Evolutionary conservation across 2,113 vertebrate genomes (phyloP).

Genomic region (Corythaixoides concolor): DNA sequence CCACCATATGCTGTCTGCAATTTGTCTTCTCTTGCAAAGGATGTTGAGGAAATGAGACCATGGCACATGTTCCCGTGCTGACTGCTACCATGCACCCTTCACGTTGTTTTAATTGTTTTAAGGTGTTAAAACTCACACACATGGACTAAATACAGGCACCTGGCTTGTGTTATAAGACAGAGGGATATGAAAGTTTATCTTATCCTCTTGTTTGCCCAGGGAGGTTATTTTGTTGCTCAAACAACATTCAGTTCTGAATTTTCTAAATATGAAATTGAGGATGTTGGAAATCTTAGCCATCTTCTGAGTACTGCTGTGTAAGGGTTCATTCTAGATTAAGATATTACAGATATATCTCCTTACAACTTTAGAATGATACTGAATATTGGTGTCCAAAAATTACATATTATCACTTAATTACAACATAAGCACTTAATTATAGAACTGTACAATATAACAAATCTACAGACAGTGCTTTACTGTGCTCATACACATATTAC

Average conservation of each 20-base stretch:
- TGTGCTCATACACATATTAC: background rate
- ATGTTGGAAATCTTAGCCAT: background rate
- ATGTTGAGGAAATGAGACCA: background rate
- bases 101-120: background rate
- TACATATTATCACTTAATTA: background rate
- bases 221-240: conserved; percentile 12
- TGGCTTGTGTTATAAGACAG: background rate
- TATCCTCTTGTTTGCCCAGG: background rate
- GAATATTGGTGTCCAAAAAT: background rate
- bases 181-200: background rate
- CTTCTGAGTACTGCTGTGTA: background rate
- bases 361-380: background rate
- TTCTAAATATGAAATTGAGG: background rate
- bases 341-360: background rate
- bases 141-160: background rate
- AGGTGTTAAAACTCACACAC: background rate
- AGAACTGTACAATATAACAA: background rate
- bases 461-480: background rate
- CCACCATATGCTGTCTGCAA: background rate
- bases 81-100: background rate
- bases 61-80: background rate
- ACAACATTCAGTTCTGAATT: background rate
- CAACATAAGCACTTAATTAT: background rate
- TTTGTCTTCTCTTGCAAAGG: background rate
- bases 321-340: background rate